Evolutionary conservation across 2,113 vertebrate species (phyloP), one percentile per base, ranked within the genome.

Genomic region (Malurus elegans): DNA sequence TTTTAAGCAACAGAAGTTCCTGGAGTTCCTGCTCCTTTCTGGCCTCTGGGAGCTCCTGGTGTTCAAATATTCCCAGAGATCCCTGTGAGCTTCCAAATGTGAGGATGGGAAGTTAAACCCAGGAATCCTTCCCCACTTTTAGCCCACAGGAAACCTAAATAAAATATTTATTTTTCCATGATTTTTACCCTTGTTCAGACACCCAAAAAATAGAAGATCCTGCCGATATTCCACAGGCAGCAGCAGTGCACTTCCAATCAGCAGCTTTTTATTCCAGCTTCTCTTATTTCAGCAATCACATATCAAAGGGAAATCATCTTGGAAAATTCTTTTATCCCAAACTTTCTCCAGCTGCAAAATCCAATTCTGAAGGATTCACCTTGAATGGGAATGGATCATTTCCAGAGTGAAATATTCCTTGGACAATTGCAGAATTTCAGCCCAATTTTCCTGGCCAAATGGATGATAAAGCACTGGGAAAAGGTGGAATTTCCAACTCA

Each of bases 181-280:
- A 24, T 71, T 89, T 71, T 14, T 40, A 24, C 2, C 21, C 4
- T 72, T 54, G 8, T 4, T 45, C 16, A 54, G 26, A 4, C 16
- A 31, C 70, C 51, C 56, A 7, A 36, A 38, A 72, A 44, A 14
- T 4, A 53, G 82, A 38, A 9, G 21, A 45, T 45, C 12, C 20
- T 36, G 28, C 34, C 40, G 32, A 40, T 51, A n/a, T 12, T 42
- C 45, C 21, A 13, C 5, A 72, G 54, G 18, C 28, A 83, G 24
- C 64, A 62, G 7, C 28, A 16, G 8, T 6, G 23, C 0, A 0
- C 18, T n/a, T 51, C 2, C 4, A 56, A 42, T 28, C 40, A 14
- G 19, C 34, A 60, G 10, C 8, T 44, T 24, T 58, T 84, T 10
- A 12, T 58, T 26, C 57, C 32, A 31, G 31, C 48, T 45, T 61